These are phyloP conservation scores for Sphaeridia pumilis DNA, from an alignment of 2,888 invertebrate genomes.

Conservation along the genomic window DNA sequence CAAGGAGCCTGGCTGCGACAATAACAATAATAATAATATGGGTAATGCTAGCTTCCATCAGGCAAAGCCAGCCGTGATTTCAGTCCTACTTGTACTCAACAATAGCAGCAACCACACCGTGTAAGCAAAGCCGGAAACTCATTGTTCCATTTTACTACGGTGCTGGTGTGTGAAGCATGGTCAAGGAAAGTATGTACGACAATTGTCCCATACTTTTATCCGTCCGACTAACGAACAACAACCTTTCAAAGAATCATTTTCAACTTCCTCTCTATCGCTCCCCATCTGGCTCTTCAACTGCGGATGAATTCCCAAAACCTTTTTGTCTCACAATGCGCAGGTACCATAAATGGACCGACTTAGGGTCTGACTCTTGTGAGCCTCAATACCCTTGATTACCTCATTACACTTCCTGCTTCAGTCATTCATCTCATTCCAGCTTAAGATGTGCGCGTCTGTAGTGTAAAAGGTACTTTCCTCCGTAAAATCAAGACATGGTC, in stretches of 20 bases:
- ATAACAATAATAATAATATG: neutral
- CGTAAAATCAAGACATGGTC: too few species aligned
- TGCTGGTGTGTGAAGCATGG: neutral
- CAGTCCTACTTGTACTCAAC: too few species aligned
- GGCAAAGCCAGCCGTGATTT: too few species aligned
- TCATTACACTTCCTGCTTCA: neutral
- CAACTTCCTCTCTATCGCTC: neutral
- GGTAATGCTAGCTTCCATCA: too few species aligned
- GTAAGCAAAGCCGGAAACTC: conserved; percentile 15
- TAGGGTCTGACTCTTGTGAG: neutral
- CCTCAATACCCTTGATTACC: neutral
- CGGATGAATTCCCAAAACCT: neutral
- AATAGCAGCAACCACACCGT: too few species aligned
- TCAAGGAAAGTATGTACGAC: too few species aligned
- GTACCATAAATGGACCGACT: too few species aligned
- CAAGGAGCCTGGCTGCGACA: neutral
- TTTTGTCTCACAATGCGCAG: too few species aligned
- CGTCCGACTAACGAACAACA: neutral
- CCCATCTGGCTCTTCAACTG: neutral
- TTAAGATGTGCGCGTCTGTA: too few species aligned
- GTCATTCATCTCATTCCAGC: neutral
- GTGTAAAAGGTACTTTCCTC: too few species aligned
- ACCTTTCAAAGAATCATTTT: neutral
- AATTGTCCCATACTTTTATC: neutral
- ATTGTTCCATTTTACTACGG: conserved; percentile 12